These are phyloP conservation scores for Drosophila anomalata DNA, from an alignment of 2,888 invertebrate genomes.

Conservation along the genomic window DNA sequence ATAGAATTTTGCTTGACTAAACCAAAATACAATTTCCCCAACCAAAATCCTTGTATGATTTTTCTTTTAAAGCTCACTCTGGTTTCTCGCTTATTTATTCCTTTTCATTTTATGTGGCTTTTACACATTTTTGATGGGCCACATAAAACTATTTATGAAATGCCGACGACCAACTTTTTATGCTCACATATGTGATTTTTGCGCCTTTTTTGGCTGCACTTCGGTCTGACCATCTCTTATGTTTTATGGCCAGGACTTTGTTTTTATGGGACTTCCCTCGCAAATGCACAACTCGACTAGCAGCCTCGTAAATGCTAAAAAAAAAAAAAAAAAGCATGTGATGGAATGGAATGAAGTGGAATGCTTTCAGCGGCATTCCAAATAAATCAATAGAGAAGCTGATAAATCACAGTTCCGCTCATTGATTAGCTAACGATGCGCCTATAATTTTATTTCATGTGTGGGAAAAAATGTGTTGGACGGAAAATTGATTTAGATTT, in stretches of 20 bases:
- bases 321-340: constrained; percentile 11
- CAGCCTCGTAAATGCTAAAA: constrained; percentile 56
- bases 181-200: constrained; percentile 26
- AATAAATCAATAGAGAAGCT: constrained; percentile 62
- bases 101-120: constrained; percentile 51
- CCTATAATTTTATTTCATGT: constrained; percentile 29
- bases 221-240: constrained; percentile 26
- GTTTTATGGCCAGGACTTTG: constrained; percentile 58
- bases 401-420: constrained; percentile 63
- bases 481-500: constrained; percentile 16
- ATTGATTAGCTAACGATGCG: constrained; percentile 51
- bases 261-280: constrained; percentile 49
- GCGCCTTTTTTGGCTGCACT: constrained; percentile 43
- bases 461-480: constrained; percentile 5
- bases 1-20: constrained; percentile 36
- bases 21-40: constrained; percentile 20
- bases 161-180: constrained; percentile 23
- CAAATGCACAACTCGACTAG: constrained; percentile 18
- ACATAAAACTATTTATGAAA: constrained; percentile 73
- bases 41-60: constrained; percentile 17
- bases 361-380: constrained; percentile 38
- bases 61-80: constrained; percentile 30
- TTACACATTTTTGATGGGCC: constrained; percentile 45
- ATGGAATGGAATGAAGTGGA: constrained; percentile 9
- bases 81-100: constrained; percentile 26